phyloP scores from a whole-genome alignment of 2,888 invertebrate genomes.

The Drosophila phalerata region DNA sequence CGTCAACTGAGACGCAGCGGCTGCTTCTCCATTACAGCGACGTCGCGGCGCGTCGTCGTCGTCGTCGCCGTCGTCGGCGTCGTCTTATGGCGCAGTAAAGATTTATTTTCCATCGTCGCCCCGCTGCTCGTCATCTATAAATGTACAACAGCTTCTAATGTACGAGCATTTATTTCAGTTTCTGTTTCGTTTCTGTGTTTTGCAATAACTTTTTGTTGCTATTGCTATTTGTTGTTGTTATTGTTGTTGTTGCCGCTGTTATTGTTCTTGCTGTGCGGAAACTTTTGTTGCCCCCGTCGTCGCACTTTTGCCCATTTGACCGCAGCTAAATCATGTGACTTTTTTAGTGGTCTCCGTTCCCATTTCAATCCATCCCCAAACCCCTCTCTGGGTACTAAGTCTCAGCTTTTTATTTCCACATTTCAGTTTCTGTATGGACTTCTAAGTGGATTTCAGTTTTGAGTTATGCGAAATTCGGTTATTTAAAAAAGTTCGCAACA shows the following conservation, averaged over 20 bases:
- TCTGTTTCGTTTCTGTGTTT: slow-evolving; percentile 60
- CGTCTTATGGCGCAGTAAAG: slow-evolving; percentile 81
- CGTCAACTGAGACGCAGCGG: slow-evolving; percentile 13
- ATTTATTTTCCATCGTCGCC: slow-evolving; percentile 75
- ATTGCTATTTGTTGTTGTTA: slow-evolving; percentile 48
- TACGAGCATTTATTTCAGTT: slow-evolving; percentile 60
- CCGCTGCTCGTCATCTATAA: slow-evolving; percentile 52
- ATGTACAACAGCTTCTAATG: slow-evolving; percentile 66
- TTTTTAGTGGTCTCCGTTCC: slow-evolving; percentile 60
- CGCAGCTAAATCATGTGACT: slow-evolving; percentile 78
- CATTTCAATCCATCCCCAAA: slow-evolving; percentile 4
- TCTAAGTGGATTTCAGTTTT: slow-evolving; percentile 63
- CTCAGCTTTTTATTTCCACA: slow-evolving; percentile 15
- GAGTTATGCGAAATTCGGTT: slow-evolving; percentile 76
- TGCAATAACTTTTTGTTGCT: slow-evolving; percentile 65
- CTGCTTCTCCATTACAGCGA: slow-evolving; percentile 13
- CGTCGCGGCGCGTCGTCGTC: slow-evolving; percentile 26
- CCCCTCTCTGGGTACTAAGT: slow-evolving; percentile 9
- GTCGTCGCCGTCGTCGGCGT: slow-evolving; percentile 9
- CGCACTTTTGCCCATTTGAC: slow-evolving; percentile 62
- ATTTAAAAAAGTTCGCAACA: slow-evolving; percentile 69
- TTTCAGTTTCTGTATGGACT: slow-evolving; percentile 36
- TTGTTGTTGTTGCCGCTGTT: slow-evolving; percentile 32
- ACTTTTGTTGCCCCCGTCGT: slow-evolving; percentile 56
- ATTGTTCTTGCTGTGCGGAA: slow-evolving; percentile 70